These are phyloP conservation scores for Nemotelus pantherinus DNA, from an alignment of 2,888 invertebrate species.

Conservation along the genomic window DNA sequence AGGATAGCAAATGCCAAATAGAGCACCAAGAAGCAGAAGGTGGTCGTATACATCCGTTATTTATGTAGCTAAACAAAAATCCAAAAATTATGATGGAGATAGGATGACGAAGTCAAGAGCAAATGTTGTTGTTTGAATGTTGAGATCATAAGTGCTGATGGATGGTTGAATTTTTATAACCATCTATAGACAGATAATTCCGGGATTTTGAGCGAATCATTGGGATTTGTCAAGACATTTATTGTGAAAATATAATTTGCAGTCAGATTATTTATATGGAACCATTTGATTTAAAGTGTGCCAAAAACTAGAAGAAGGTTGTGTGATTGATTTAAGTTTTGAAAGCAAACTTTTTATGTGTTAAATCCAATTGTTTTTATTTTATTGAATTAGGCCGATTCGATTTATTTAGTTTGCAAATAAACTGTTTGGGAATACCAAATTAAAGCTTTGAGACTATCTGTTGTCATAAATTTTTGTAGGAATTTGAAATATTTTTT, in stretches of 20 bases:
- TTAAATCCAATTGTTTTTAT: too few relatives aligned
- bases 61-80: neutral
- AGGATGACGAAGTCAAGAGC: slow-evolving; percentile 1
- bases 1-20: slow-evolving; percentile 14
- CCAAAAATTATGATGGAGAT: neutral
- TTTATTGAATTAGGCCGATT: too few relatives aligned
- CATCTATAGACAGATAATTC: slow-evolving; percentile 26
- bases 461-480: too few relatives aligned
- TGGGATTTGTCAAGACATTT: slow-evolving; percentile 34
- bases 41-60: neutral
- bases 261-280: neutral
- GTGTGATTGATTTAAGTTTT: too few relatives aligned
- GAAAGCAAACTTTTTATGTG: too few relatives aligned
- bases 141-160: slow-evolving; percentile 19
- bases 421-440: too few relatives aligned
- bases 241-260: slow-evolving; percentile 32
- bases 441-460: too few relatives aligned
- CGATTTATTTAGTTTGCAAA: too few relatives aligned
- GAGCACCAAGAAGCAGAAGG: neutral
- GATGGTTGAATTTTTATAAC: slow-evolving; percentile 36
- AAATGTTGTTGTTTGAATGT: slow-evolving; percentile 6
- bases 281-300: too few relatives aligned
- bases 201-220: slow-evolving; percentile 25
- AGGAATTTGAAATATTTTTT: too few relatives aligned
- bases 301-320: too few relatives aligned